Conservation (phyloP, 2,888 invertebrate genomes). For the Eucera pruinosa region DNA sequence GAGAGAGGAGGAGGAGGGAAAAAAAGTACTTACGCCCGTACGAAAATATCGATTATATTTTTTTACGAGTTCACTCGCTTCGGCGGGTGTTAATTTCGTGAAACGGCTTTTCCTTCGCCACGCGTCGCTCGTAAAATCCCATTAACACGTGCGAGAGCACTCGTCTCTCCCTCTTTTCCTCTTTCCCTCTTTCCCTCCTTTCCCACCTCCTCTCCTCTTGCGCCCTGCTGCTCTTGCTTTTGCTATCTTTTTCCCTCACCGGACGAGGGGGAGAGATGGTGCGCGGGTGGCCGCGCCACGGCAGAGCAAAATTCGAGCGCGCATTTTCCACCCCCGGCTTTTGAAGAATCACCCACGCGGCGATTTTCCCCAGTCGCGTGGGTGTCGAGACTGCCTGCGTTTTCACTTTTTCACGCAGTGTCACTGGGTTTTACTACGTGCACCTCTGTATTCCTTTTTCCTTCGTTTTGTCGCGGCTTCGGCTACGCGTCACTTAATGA, state of each 20-base stretch:
- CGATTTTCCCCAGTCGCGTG: constrained; percentile 51
- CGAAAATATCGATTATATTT: constrained; percentile 78
- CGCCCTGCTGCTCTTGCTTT: no score
- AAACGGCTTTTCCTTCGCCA: constrained; percentile 69
- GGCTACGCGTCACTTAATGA: constrained; percentile 35
- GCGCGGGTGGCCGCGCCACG: constrained; percentile 9
- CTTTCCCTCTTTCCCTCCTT: neutral
- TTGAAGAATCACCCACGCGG: constrained; percentile 51
- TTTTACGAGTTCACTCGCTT: constrained; percentile 72
- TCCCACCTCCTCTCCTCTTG: neutral
- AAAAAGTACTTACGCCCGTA: constrained; percentile 67
- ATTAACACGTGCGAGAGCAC: constrained; percentile 69
- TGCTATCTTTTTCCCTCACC: no score
- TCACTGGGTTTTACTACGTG: constrained; percentile 9
- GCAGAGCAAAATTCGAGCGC: constrained; percentile 47
- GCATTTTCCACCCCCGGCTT: constrained; percentile 44
- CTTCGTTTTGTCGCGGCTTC: constrained; percentile 16
- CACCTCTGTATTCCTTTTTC: neutral
- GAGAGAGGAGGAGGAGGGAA: constrained; percentile 18
- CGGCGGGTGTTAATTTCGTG: constrained; percentile 76
- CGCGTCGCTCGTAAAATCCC: constrained; percentile 74
- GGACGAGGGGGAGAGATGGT: no score
- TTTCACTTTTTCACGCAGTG: constrained; percentile 45
- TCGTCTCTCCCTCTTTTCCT: constrained; percentile 23
- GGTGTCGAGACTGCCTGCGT: constrained; percentile 35